These are phyloP conservation scores for Coendou prehensilis DNA, from an alignment of 2,797 vertebrate genomes.

Conservation along the genomic window DNA sequence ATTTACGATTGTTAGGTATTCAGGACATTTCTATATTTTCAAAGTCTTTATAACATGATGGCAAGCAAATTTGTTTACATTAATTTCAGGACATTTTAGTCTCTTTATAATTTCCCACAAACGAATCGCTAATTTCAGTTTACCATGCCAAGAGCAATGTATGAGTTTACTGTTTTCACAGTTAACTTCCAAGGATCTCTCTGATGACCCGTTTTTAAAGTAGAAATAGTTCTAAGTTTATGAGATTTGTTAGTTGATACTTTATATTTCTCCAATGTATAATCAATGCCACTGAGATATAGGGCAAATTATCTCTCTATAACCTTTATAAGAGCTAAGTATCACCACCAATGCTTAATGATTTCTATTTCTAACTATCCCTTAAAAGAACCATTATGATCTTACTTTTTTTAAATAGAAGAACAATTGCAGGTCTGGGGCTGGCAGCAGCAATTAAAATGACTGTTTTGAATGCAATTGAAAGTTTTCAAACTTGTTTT, in stretches of 20 bases:
- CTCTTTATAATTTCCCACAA: neutral
- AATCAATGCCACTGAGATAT: neutral
- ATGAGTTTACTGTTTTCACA: neutral
- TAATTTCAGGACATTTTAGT: neutral
- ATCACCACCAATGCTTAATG: neutral
- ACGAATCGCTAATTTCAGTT: constrained; percentile 12
- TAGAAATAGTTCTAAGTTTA: neutral
- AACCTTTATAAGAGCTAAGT: neutral
- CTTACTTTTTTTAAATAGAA: neutral
- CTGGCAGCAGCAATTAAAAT: neutral
- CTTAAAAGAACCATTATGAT: neutral
- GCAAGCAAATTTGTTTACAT: neutral
- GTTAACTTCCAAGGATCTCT: constrained; percentile 23
- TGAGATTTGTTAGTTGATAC: neutral
- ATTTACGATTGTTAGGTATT: constrained; percentile 22
- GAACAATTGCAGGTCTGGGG: neutral
- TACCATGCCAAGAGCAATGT: neutral
- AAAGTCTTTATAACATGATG: neutral
- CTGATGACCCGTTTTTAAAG: constrained; percentile 23
- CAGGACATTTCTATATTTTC: neutral
- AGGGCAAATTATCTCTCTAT: constrained; percentile 25
- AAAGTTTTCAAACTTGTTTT: constrained; percentile 30
- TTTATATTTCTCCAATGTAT: neutral
- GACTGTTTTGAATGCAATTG: neutral
- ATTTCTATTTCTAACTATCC: constrained; percentile 18